Percentiles rank a stretch among this genome's conserved stretches.
phyloP scores from a whole-genome alignment of 2,888 invertebrate genomes.

The Apotomis betuletana region DNA sequence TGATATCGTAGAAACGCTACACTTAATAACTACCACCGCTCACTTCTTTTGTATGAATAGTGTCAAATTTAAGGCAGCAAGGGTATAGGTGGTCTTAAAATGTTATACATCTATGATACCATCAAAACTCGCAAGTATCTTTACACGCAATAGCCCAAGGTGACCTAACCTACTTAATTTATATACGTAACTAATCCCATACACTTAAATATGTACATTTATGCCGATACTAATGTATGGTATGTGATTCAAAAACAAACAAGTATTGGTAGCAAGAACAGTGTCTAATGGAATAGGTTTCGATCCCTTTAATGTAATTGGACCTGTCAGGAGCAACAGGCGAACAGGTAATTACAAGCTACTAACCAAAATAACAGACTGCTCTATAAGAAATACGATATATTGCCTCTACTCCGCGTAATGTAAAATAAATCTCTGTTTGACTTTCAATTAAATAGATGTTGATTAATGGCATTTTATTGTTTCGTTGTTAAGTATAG shows the following conservation, averaged over 20 bases:
- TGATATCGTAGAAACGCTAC: no score
- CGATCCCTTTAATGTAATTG: slow-evolving; percentile 77
- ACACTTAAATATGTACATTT: neutral
- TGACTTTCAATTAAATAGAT: slow-evolving; percentile 3
- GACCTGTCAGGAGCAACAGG: slow-evolving; percentile 77
- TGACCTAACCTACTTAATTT: no score
- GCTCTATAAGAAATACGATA: slow-evolving; percentile 62
- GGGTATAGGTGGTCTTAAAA: no score
- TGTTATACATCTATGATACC: no score
- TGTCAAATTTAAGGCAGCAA: no score
- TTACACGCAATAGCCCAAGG: no score
- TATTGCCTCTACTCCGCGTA: slow-evolving; percentile 15
- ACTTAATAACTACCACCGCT: no score
- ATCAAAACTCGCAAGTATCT: no score
- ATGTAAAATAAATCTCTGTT: slow-evolving; percentile 22
- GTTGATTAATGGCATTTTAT: neutral
- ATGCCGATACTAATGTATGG: no score
- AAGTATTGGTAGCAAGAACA: slow-evolving; percentile 19
- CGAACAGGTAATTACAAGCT: slow-evolving; percentile 75
- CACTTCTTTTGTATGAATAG: no score
- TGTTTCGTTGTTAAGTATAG: neutral
- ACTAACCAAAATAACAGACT: slow-evolving; percentile 72
- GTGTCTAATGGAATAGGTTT: slow-evolving; percentile 66
- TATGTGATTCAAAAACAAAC: neutral
- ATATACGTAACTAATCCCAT: neutral